Base-by-base conservation (phyloP, 2,888 invertebrate species). In the Temnothorax unifasciatus region DNA sequence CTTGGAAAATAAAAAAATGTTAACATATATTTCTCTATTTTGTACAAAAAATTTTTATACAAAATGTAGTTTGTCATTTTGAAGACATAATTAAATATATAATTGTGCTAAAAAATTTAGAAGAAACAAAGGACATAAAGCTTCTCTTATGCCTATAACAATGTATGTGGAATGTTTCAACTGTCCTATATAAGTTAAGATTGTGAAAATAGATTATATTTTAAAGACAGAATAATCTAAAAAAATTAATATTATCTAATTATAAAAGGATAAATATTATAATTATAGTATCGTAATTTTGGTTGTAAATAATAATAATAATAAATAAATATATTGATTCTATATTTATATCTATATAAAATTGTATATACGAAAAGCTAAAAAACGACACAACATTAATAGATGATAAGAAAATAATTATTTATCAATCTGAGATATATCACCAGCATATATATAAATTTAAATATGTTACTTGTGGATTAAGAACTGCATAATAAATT, bases 31-130 rank as follows among this genome's bases (percentile, higher is more conserved):
- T 13, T 41, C 8, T 66, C 29, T 0, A 54, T 13, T 29, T 54
- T 15, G 3, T 64, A 75, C 2, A 41, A 41, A 18, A 41, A 66
- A 38, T 18, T 76, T 52, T 29, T 66, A 63, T 25, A 21, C 3
- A 63, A 75, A 63, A 21, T 63, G 4, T 13, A 61, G 3, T 29
- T 76, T 76, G 18, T 54, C 4, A 50, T 66, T 66, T 66, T n/a
- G 0, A n/a, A 13, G 5, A 21, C 25, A 77, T 34, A 38, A 54
- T 54, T 54, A 38, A 63, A 54, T 63, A 50, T n/a, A 54, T 29
- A 52, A 38, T 66, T 41, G 8, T 50, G 25, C 0, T 34, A n/a
- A 61, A 15, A 63, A 75, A 61, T 52, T 69, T 34, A 41, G n/a
- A 38, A 44, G 1, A 21, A 38, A 52, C 6, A 38, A 57, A 73